phyloP scores from a whole-genome alignment of 30 jellyfish, hydroid and myxozoan genomes.

The Rhopilema esculentum region DNA sequence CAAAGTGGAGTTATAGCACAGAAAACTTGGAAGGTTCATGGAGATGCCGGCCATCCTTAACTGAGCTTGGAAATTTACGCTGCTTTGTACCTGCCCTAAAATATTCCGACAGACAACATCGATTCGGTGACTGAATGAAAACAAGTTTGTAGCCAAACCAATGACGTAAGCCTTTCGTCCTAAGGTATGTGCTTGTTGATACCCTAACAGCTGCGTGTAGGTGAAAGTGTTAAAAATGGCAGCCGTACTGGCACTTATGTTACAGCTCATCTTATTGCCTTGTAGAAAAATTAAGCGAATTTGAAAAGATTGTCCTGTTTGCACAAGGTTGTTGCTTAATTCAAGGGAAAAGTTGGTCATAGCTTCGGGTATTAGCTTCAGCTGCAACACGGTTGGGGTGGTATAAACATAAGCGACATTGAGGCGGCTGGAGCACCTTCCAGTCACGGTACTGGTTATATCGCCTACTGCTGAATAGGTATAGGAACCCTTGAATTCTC shows the following conservation, averaged over 20 bases:
- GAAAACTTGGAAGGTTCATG: neutral
- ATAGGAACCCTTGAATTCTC: neutral
- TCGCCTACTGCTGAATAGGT: slow-evolving; percentile 1
- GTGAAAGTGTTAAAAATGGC: slow-evolving; percentile 11
- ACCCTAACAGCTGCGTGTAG: slow-evolving; percentile 20
- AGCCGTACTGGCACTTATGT: slow-evolving; percentile 21
- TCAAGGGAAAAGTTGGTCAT: slow-evolving; percentile 50
- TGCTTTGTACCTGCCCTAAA: slow-evolving; percentile 4
- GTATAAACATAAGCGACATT: neutral
- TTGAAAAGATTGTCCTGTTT: slow-evolving; percentile 2
- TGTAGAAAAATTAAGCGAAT: slow-evolving; percentile 8
- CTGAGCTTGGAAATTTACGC: slow-evolving; percentile 34
- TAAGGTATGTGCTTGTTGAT: slow-evolving; percentile 10
- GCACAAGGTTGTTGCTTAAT: slow-evolving; percentile 3
- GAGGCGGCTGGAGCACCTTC: slow-evolving; percentile 31
- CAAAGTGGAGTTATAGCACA: slow-evolving; percentile 26
- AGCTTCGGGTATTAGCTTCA: slow-evolving; percentile 26
- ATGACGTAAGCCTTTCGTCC: slow-evolving; percentile 61
- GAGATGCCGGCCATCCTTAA: slow-evolving; percentile 3
- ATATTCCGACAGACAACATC: slow-evolving; percentile 46
- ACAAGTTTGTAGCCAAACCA: slow-evolving; percentile 1
- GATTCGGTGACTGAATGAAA: slow-evolving; percentile 26
- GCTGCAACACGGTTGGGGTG: neutral
- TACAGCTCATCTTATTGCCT: slow-evolving; percentile 56
- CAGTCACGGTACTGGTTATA: neutral